Evolutionary conservation across 2,888 invertebrate species (phyloP).

Genomic region (Melinaea marsaeus): DNA sequence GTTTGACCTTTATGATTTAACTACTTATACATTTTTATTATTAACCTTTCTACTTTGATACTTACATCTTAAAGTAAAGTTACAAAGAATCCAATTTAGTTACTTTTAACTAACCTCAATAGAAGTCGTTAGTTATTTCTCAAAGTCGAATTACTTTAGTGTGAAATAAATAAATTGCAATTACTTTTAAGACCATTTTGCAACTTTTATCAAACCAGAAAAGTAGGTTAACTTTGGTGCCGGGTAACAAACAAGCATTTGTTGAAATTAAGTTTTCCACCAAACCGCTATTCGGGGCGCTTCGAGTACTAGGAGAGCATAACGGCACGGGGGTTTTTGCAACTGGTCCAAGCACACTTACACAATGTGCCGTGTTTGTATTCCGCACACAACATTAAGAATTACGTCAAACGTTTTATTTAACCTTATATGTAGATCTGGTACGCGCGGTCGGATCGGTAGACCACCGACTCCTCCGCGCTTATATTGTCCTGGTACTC

Average conservation of each 20-base stretch:
- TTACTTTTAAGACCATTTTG: neutral
- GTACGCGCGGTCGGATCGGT: conserved; percentile 54
- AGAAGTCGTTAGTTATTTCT: neutral
- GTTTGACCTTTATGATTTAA: neutral
- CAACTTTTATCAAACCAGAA: neutral
- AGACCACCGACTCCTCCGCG: conserved; percentile 53
- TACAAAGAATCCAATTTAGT: neutral
- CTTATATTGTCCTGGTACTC: conserved; percentile 62
- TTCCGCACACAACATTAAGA: conserved; percentile 60
- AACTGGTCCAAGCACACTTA: conserved; percentile 57
- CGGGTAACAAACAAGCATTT: neutral
- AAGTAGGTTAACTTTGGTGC: conserved; percentile 2
- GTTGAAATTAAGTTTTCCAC: neutral
- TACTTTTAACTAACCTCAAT: neutral
- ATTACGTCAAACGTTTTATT: conserved; percentile 71
- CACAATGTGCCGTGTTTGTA: conserved; percentile 61
- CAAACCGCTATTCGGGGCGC: conserved; percentile 23
- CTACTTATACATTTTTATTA: too few relatives aligned
- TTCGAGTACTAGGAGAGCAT: conserved; percentile 61
- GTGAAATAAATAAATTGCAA: neutral
- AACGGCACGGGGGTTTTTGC: conserved; percentile 54
- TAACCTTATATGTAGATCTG: conserved; percentile 65
- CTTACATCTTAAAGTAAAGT: neutral
- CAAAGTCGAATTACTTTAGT: conserved; percentile 1
- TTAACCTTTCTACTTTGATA: too few relatives aligned